Conservation (phyloP, 2,888 invertebrate genomes). For the Timema cristinae region DNA sequence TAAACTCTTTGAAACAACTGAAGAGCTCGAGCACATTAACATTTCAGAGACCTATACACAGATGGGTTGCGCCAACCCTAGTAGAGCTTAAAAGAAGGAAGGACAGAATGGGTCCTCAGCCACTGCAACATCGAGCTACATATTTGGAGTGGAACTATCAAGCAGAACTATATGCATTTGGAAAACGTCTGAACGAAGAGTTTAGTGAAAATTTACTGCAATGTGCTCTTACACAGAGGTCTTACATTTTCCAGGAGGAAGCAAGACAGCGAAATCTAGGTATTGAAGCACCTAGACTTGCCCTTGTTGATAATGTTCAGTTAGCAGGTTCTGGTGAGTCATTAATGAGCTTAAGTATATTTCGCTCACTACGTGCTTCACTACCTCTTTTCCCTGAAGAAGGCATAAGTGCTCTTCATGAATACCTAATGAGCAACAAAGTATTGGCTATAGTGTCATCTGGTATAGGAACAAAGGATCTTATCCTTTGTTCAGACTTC, state of each 20-base stretch:
- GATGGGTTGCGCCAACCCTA: slow-evolving; percentile 69
- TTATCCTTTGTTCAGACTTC: slow-evolving; percentile 72
- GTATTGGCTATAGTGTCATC: slow-evolving; percentile 66
- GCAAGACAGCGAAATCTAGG: slow-evolving; percentile 64
- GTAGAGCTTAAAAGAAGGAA: slow-evolving; percentile 57
- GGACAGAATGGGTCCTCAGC: slow-evolving; percentile 55
- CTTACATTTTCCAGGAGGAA: slow-evolving; percentile 70
- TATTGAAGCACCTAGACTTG: slow-evolving; percentile 55
- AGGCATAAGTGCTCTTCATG: slow-evolving; percentile 60
- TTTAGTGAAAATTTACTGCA: slow-evolving; percentile 67
- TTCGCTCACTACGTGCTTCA: slow-evolving; percentile 62
- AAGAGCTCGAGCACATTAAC: no score
- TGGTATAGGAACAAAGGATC: slow-evolving; percentile 77
- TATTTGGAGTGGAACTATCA: slow-evolving; percentile 71
- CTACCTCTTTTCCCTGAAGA: slow-evolving; percentile 72
- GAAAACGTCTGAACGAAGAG: slow-evolving; percentile 76
- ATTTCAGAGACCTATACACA: slow-evolving; percentile 45
- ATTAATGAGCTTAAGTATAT: slow-evolving; percentile 62
- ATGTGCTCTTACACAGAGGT: slow-evolving; percentile 73
- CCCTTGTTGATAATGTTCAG: slow-evolving; percentile 63
- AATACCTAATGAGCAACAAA: slow-evolving; percentile 61
- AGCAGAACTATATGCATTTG: slow-evolving; percentile 84
- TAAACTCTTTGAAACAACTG: no score
- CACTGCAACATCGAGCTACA: slow-evolving; percentile 52
- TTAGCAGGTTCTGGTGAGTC: slow-evolving; percentile 64